Evolutionary conservation across 1,140 invertebrate genomes (phyloP).

Genomic region (Triops cancriformis): DNA sequence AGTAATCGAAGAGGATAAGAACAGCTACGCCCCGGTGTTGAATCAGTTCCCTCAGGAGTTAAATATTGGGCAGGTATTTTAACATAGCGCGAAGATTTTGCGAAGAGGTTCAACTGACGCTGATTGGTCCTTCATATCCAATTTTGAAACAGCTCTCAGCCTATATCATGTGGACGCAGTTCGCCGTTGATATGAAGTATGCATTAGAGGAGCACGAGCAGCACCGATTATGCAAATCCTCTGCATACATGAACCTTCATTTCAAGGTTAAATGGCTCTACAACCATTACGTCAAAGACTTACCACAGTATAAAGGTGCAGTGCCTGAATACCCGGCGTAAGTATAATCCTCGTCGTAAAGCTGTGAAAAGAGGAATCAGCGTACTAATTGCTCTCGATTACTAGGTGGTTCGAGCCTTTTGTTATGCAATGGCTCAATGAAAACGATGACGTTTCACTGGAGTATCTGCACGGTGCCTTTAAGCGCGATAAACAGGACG

Average conservation of each 20-base stretch:
- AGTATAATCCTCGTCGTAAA: slow-evolving; percentile 35
- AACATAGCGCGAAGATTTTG: not conserved
- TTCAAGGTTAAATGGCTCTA: slow-evolving; percentile 99
- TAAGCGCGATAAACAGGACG: slow-evolving; percentile 96
- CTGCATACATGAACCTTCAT: slow-evolving; percentile 98
- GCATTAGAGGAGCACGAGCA: slow-evolving; percentile 96
- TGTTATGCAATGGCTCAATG: slow-evolving; percentile 99
- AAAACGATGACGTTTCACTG: slow-evolving; percentile 98
- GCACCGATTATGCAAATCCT: slow-evolving; percentile 89
- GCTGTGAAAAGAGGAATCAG: too few species aligned
- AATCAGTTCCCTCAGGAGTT: slow-evolving; percentile 93
- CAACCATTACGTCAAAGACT: slow-evolving; percentile 96
- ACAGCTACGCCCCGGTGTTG: slow-evolving; percentile 95
- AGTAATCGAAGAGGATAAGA: slow-evolving; percentile 97
- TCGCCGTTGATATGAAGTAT: slow-evolving; percentile 96
- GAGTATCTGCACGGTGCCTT: slow-evolving; percentile 98
- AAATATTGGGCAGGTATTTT: slow-evolving; percentile 71
- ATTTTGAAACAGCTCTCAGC: slow-evolving; percentile 70
- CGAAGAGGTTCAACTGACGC: not conserved
- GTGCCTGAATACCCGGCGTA: slow-evolving; percentile 89
- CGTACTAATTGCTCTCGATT: not conserved
- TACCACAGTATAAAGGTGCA: slow-evolving; percentile 88
- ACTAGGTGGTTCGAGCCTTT: slow-evolving; percentile 96
- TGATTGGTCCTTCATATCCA: not conserved
- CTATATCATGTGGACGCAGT: slow-evolving; percentile 92